These are phyloP conservation scores for Selene dorsalis DNA, from an alignment of 2,797 vertebrate genomes.

Conservation along the genomic window DNA sequence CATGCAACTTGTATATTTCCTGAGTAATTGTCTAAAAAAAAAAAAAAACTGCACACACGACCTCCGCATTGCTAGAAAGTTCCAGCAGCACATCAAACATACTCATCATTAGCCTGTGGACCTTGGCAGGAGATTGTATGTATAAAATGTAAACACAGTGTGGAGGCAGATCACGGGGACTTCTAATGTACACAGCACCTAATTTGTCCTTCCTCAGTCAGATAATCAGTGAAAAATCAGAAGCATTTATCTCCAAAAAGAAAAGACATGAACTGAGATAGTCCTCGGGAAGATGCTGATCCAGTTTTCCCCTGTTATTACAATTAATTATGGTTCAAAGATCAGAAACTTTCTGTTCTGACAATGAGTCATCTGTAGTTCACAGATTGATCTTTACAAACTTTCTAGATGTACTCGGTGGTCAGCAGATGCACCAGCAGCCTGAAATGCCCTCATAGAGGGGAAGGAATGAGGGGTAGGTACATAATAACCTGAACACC, in stretches of 20 bases:
- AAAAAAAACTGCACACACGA: conserved; percentile 55
- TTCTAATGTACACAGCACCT: conserved; percentile 51
- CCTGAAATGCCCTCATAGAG: conserved; percentile 6
- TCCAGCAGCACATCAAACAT: conserved; percentile 12
- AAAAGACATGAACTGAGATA: conserved; percentile 42
- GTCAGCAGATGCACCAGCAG: background rate
- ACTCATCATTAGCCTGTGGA: conserved; percentile 56
- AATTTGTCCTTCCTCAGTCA: conserved; percentile 64
- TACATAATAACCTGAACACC: conserved; percentile 6
- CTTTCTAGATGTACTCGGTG: conserved; percentile 23
- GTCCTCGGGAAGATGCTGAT: conserved; percentile 55
- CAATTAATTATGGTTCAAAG: conserved; percentile 66
- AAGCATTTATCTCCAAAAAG: conserved; percentile 41
- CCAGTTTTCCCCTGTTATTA: conserved; percentile 61
- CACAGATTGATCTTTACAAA: conserved; percentile 31
- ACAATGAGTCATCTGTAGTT: conserved; percentile 33
- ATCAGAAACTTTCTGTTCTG: conserved; percentile 57
- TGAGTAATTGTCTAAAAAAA: conserved; percentile 59
- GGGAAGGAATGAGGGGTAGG: conserved; percentile 8
- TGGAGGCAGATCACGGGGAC: conserved; percentile 44
- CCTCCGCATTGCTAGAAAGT: conserved; percentile 34
- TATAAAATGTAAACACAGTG: conserved; percentile 63
- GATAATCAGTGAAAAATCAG: conserved; percentile 57
- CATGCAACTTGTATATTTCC: conserved; percentile 59
- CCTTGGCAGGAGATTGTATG: conserved; percentile 55